Evolutionary conservation across 2,888 invertebrate genomes (phyloP).

Genomic region (Aleiodes testaceus): DNA sequence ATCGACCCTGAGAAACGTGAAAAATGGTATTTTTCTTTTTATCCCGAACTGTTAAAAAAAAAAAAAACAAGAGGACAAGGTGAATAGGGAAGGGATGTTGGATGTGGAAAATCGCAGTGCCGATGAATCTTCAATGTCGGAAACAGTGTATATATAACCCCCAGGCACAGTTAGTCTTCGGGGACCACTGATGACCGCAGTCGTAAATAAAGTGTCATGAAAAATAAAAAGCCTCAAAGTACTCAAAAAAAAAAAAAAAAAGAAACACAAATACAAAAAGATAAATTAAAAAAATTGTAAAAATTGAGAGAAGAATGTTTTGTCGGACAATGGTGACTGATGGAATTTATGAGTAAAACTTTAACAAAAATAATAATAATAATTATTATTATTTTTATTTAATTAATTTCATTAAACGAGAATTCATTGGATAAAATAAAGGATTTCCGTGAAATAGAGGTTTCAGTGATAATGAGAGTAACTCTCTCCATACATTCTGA

Average conservation of each 20-base stretch:
- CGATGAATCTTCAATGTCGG: conserved; percentile 11
- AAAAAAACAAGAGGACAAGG: too few species aligned
- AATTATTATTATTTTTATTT: too few species aligned
- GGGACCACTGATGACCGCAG: conserved; percentile 7
- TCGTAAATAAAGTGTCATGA: conserved; percentile 8
- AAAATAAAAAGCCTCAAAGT: conserved; percentile 5
- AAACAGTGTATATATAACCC: conserved; percentile 7
- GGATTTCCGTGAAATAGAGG: background rate
- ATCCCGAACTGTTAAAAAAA: too few species aligned
- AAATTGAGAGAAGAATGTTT: conserved; percentile 7
- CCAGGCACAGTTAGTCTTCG: conserved; percentile 11
- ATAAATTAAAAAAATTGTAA: background rate
- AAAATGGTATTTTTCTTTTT: too few species aligned
- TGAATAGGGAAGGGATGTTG: background rate
- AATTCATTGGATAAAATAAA: too few species aligned
- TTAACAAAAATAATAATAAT: too few species aligned
- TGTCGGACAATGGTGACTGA: conserved; percentile 4
- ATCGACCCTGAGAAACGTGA: too few species aligned
- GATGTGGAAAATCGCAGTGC: conserved; percentile 4
- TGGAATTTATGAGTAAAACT: background rate
- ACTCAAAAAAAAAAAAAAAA: background rate
- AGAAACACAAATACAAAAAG: background rate
- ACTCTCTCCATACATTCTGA: background rate
- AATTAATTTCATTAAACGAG: too few species aligned
- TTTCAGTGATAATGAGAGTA: conserved; percentile 15